A percentile compares a stretch with the other conserved stretches of the same genome.
Evolutionary conservation across 2,888 invertebrate species (phyloP).

Genomic region (Drosophila rubida): DNA sequence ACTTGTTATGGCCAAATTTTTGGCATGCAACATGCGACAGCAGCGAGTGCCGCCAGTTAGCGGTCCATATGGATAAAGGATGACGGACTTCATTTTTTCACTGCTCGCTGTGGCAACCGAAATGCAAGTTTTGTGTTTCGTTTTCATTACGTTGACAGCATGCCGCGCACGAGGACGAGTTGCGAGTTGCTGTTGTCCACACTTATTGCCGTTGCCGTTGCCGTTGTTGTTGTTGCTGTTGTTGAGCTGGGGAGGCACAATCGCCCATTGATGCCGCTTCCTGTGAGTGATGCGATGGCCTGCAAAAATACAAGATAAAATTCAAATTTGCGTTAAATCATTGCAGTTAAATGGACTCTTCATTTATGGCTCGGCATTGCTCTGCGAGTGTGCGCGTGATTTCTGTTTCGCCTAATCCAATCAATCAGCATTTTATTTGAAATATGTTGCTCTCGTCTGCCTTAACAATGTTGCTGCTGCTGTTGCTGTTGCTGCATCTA

Average conservation of each 20-base stretch:
- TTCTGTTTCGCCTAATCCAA: slow-evolving; percentile 27
- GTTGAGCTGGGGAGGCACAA: slow-evolving; percentile 15
- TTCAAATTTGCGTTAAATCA: slow-evolving; percentile 44
- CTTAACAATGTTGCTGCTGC: background rate
- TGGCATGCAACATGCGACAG: slow-evolving; percentile 89
- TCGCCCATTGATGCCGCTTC: slow-evolving; percentile 25
- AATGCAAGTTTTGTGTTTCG: slow-evolving; percentile 64
- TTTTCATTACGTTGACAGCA: slow-evolving; percentile 80
- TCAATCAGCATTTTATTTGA: slow-evolving; percentile 27
- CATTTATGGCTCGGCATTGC: background rate
- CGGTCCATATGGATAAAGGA: slow-evolving; percentile 86
- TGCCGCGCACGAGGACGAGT: slow-evolving; percentile 21
- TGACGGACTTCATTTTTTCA: slow-evolving; percentile 86
- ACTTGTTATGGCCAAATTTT: slow-evolving; percentile 90
- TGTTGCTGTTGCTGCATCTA: background rate
- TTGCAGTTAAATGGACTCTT: slow-evolving; percentile 32
- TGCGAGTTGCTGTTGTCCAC: slow-evolving; percentile 9
- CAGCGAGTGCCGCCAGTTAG: slow-evolving; percentile 85
- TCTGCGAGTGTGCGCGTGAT: background rate
- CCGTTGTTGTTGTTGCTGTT: slow-evolving; percentile 10
- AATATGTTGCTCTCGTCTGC: background rate
- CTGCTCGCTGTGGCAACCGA: slow-evolving; percentile 66
- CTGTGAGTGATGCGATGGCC: slow-evolving; percentile 25
- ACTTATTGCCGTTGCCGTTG: slow-evolving; percentile 10
- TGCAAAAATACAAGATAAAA: slow-evolving; percentile 61